Conservation (phyloP, 2,888 invertebrate genomes). For the Stomorhina lunata region DNA sequence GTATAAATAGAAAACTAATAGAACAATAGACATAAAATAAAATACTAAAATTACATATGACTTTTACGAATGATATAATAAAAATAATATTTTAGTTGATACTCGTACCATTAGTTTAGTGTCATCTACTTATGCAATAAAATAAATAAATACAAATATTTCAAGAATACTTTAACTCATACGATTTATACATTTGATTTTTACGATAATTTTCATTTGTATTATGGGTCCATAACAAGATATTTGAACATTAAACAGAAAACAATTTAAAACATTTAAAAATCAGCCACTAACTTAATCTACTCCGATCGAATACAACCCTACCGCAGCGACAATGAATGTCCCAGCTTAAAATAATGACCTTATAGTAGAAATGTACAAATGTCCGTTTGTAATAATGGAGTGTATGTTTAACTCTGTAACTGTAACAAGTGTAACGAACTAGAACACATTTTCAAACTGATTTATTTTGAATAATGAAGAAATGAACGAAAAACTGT, state of each 20-base stretch:
- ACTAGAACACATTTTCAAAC: slow-evolving; percentile 53
- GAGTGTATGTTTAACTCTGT: slow-evolving; percentile 6
- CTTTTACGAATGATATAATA: slow-evolving; percentile 73
- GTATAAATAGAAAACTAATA: slow-evolving; percentile 34
- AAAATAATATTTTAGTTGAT: slow-evolving; percentile 36
- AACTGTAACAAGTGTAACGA: slow-evolving; percentile 40
- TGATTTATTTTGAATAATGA: slow-evolving; percentile 68
- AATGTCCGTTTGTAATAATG: slow-evolving; percentile 53
- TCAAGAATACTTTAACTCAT: too few species aligned
- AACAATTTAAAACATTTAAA: slow-evolving; percentile 30
- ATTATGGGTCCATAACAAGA: slow-evolving; percentile 66
- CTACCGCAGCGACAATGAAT: neutral
- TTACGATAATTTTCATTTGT: slow-evolving; percentile 75
- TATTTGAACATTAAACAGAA: slow-evolving; percentile 67
- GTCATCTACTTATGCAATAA: neutral
- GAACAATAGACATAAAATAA: slow-evolving; percentile 59
- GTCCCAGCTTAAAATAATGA: neutral
- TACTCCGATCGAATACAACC: neutral
- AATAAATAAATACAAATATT: neutral
- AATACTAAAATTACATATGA: slow-evolving; percentile 75
- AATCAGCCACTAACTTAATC: neutral
- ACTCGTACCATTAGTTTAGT: too few species aligned
- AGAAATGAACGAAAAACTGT: slow-evolving; percentile 39
- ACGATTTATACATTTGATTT: slow-evolving; percentile 48
- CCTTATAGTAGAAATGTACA: neutral